Evolutionary conservation across 2,888 invertebrate species (phyloP).

Genomic region (Lobophora halterata): DNA sequence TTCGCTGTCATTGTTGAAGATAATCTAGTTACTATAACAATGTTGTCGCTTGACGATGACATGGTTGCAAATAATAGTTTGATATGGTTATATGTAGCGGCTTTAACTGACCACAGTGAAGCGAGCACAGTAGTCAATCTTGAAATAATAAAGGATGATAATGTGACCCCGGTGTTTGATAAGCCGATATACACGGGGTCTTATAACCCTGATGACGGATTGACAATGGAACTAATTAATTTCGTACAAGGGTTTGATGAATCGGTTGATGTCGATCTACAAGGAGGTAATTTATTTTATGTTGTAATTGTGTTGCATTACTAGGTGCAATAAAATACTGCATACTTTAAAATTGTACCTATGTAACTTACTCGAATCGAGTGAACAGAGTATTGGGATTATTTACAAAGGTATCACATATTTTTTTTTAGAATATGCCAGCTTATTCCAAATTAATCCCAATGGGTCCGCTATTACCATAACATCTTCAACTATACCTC

Average conservation of each 20-base stretch:
- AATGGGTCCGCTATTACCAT: conserved; percentile 36
- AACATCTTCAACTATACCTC: conserved; percentile 39
- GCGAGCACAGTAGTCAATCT: conserved; percentile 49
- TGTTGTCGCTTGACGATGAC: conserved; percentile 39
- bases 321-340: no score
- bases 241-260: conserved; percentile 56
- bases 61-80: conserved; percentile 49
- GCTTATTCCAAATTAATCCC: conserved; percentile 37
- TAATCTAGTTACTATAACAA: conserved; percentile 46
- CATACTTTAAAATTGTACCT: no score
- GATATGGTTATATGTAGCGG: conserved; percentile 48
- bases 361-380: no score
- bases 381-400: no score
- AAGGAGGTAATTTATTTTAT: conserved; percentile 49
- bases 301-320: background rate
- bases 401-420: no score
- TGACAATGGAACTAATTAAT: conserved; percentile 45
- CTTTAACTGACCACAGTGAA: conserved; percentile 38
- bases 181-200: conserved; percentile 47
- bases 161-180: conserved; percentile 53
- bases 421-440: conserved; percentile 38
- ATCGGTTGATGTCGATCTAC: conserved; percentile 42
- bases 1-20: conserved; percentile 40
- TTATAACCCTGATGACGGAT: conserved; percentile 41
- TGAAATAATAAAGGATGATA: conserved; percentile 59